These are phyloP conservation scores for Rhyacichthys aspro DNA, from an alignment of 2,797 vertebrate species.

Conservation along the genomic window DNA sequence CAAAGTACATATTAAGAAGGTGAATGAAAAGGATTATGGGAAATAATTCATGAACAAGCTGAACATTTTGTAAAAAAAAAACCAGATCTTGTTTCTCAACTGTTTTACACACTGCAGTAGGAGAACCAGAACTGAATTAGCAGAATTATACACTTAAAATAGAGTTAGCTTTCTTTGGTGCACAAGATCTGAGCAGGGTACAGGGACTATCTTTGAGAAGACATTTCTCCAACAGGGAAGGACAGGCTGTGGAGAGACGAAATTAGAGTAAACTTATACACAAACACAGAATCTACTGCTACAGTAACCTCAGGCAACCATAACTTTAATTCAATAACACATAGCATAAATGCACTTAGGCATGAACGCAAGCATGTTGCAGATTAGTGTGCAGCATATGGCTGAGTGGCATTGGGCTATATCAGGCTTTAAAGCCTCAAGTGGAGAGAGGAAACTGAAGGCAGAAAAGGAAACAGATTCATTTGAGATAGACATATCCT, in stretches of 20 bases:
- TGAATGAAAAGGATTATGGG: background rate
- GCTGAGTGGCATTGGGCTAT: constrained; percentile 19
- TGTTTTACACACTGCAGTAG: too few relatives aligned
- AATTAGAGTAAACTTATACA: constrained; percentile 7
- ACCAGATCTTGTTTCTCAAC: too few relatives aligned
- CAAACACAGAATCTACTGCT: background rate
- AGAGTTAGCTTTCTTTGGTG: too few relatives aligned
- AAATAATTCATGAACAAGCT: background rate
- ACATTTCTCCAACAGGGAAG: too few relatives aligned
- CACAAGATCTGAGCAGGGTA: too few relatives aligned
- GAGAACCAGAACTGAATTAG: too few relatives aligned
- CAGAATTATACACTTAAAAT: too few relatives aligned
- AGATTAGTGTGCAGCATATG: constrained; percentile 17
- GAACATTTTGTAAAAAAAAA: too few relatives aligned
- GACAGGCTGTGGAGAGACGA: background rate
- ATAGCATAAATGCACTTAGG: constrained; percentile 31
- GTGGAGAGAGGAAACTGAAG: background rate
- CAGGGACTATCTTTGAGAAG: too few relatives aligned
- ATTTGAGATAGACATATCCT: background rate
- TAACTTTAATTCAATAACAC: constrained; percentile 56
- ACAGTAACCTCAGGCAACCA: constrained; percentile 35
- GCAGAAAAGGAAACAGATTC: background rate
- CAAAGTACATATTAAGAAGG: background rate
- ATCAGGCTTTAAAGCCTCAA: constrained; percentile 19
- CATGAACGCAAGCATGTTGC: constrained; percentile 15